phyloP scores from a whole-genome alignment of 2,888 invertebrate species.

The Hirtodrosophila duncani region DNA sequence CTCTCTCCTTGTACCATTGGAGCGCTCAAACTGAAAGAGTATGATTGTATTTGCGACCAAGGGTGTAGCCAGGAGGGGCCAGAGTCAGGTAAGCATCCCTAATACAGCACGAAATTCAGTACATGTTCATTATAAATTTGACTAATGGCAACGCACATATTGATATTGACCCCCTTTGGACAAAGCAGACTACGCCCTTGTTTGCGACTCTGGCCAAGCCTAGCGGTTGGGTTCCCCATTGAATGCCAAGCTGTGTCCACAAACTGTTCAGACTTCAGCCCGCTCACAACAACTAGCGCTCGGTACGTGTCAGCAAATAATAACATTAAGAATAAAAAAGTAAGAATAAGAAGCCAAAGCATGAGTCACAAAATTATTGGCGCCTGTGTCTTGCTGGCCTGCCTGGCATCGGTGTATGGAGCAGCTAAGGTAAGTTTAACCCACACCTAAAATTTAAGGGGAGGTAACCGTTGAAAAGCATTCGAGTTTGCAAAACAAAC shows the following conservation, averaged over 20 bases:
- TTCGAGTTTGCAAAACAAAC: slow-evolving; percentile 1
- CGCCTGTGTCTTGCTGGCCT: slow-evolving; percentile 37
- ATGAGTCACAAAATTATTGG: slow-evolving; percentile 58
- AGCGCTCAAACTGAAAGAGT: too few species aligned
- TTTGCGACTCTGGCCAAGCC: slow-evolving; percentile 3
- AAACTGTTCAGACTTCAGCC: slow-evolving; percentile 53
- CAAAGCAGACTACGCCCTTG: too few species aligned
- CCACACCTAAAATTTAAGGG: slow-evolving; percentile 18
- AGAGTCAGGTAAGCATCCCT: too few species aligned
- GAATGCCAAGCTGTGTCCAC: slow-evolving; percentile 16
- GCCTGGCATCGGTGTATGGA: slow-evolving; percentile 46
- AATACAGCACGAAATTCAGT: too few species aligned
- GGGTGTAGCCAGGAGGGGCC: too few species aligned
- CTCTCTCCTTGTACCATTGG: too few species aligned
- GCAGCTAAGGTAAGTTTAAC: slow-evolving; percentile 56
- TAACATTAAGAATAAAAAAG: slow-evolving; percentile 4
- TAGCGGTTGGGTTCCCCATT: slow-evolving; percentile 1
- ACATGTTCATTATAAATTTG: too few species aligned
- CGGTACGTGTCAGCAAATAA: slow-evolving; percentile 5
- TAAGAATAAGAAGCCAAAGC: slow-evolving; percentile 24
- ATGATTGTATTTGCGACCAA: too few species aligned
- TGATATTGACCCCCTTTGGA: too few species aligned
- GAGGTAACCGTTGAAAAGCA: not conserved
- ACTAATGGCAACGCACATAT: too few species aligned
- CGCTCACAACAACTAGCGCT: slow-evolving; percentile 40